Base-by-base conservation (phyloP, 2,113 vertebrate genomes). In the Microtus ochrogaster region DNA sequence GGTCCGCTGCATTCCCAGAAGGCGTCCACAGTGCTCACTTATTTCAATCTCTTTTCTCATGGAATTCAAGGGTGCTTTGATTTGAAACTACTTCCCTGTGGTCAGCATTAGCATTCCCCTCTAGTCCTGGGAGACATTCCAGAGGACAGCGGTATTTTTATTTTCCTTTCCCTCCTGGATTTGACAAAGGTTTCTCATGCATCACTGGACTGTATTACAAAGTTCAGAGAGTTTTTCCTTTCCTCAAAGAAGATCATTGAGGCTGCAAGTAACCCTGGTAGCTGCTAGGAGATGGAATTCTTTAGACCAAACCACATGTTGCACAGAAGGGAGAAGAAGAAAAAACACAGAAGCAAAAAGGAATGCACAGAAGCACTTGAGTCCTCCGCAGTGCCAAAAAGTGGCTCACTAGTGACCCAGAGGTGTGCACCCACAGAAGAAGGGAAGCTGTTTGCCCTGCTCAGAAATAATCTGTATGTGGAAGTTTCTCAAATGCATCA, bases 281-380 rank as follows among this genome's bases (percentile, higher is more conserved):
- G 97, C 93, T 76, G 84, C 95, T 97, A 94, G 95, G 96, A 97
- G 97, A 97, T 95, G 97, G 97, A 97, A 97, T 98, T 97, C 97
- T 92, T 96, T 70, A 95, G 91, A 90, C 85, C 83, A 95, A 87
- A 89, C 76, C 92, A 88, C 72, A 16, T 28, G 85, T 78, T 91
- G 83, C 87, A 93, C 83, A 92, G 68, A 73, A 96, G 85, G 85
- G 52, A 55, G 52, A 55, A 55, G 3, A 55, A 30, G 6, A 28
- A 17, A 17, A 24, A 7, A 12, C n/a, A 65, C 26, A 47, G 81
- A 33, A 11, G 79, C 39, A 81, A 73, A 78, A 55, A 87, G 74
- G 52, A 90, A 92, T 49, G 63, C 36, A 24, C 41, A 65, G 52
- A 30, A 63, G n/a, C 81, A 9, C 44, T 47, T 0, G 19, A 61